Conservation (phyloP, 2,113 vertebrate genomes). For the Psittacula cyanocephala region DNA sequence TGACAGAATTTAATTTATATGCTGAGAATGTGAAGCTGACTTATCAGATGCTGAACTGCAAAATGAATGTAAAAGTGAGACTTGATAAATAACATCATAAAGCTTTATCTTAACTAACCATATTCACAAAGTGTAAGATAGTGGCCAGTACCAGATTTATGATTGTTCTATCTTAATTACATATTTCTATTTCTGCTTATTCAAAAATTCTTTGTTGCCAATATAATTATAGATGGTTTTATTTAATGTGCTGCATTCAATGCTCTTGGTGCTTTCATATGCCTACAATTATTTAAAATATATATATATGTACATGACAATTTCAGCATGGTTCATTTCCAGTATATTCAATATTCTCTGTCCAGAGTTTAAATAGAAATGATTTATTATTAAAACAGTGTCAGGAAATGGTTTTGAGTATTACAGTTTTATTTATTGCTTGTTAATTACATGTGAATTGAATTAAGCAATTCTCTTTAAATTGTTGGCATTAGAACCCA, state of each 20-base stretch:
- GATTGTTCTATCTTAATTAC: not conserved
- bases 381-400: not conserved
- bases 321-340: not conserved
- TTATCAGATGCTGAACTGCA: not conserved
- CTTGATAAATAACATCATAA: not conserved
- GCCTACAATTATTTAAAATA: not conserved
- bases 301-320: not conserved
- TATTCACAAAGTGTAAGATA: not conserved
- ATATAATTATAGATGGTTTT: not conserved
- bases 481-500: not conserved
- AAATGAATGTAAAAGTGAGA: not conserved
- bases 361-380: not conserved
- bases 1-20: not conserved
- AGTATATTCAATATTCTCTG: not conserved
- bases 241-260: not conserved
- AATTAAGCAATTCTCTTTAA: not conserved
- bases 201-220: not conserved
- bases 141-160: not conserved
- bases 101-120: not conserved
- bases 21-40: not conserved
- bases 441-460: not conserved
- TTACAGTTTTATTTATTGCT: not conserved
- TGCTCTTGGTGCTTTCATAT: not conserved
- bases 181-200: not conserved
- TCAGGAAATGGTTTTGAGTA: not conserved